Conservation (phyloP, 2,797 vertebrate species). For the Moxostoma hubbsi region DNA sequence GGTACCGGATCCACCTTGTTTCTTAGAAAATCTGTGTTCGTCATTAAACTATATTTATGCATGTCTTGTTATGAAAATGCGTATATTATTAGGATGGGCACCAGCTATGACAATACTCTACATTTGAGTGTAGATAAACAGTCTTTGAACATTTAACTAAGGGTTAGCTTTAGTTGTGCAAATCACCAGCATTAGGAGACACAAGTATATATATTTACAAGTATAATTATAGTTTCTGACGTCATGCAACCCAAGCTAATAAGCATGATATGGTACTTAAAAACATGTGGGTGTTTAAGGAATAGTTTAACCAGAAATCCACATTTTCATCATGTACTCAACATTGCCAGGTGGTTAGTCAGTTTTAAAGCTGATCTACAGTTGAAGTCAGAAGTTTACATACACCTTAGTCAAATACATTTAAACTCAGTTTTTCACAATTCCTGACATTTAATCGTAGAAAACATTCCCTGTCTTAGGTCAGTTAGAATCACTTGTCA, state of each 20-base stretch:
- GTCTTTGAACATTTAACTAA: constrained; percentile 59
- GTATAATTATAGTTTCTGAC: too few relatives aligned
- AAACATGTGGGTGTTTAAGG: background rate
- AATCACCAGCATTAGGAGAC: constrained; percentile 47
- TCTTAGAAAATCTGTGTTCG: background rate
- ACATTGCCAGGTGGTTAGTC: too few relatives aligned
- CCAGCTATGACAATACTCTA: background rate
- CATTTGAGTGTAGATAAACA: constrained; percentile 29
- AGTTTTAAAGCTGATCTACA: too few relatives aligned
- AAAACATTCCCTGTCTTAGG: too few relatives aligned
- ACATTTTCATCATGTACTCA: too few relatives aligned
- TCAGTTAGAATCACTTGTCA: too few relatives aligned
- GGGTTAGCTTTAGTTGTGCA: constrained; percentile 54
- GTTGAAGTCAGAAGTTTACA: too few relatives aligned
- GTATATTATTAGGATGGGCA: background rate
- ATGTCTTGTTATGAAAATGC: background rate
- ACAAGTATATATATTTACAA: constrained; percentile 10
- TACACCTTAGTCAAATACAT: too few relatives aligned
- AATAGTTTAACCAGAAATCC: too few relatives aligned
- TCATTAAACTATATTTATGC: background rate
- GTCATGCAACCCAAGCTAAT: background rate
- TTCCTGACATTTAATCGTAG: too few relatives aligned
- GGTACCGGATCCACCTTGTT: constrained; percentile 5
- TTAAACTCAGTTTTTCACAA: too few relatives aligned
- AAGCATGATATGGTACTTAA: background rate